Percentiles rank a stretch among this genome's conserved stretches.
phyloP scores from a whole-genome alignment of 2,888 invertebrate genomes.

The Cerceris rybyensis region DNA sequence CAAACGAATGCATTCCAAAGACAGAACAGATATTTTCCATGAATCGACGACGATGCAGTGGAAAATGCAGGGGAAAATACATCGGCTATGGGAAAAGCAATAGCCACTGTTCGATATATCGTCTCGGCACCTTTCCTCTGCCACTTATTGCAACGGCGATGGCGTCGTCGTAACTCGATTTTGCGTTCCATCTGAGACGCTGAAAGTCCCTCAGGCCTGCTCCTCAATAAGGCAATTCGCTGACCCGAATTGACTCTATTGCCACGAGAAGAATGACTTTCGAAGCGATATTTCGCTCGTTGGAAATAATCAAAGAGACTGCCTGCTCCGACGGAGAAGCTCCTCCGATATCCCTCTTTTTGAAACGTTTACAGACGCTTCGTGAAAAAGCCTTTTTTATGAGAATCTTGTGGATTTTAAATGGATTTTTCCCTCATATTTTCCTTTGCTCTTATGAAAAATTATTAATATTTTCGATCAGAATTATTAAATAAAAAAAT shows the following conservation, averaged over 20 bases:
- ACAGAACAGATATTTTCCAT: not conserved
- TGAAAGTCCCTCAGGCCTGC: constrained; percentile 74
- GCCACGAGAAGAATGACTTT: constrained; percentile 65
- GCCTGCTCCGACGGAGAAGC: not conserved
- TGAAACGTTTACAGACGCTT: not conserved
- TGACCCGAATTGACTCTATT: constrained; percentile 78
- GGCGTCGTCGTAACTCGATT: constrained; percentile 77
- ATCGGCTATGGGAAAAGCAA: constrained; percentile 30
- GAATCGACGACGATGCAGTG: not conserved
- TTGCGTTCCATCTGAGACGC: constrained; percentile 80
- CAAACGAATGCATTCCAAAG: no score
- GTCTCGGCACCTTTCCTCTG: constrained; percentile 50
- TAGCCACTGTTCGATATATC: constrained; percentile 46
- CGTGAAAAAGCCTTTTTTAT: not conserved
- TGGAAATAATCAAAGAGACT: constrained; percentile 32
- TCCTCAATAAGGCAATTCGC: constrained; percentile 81
- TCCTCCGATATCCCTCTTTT: not conserved
- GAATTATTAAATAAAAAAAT: no score
- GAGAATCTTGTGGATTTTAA: no score
- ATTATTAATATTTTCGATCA: no score
- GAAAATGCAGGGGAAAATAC: constrained; percentile 14
- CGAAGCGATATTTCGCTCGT: constrained; percentile 56
- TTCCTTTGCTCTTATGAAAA: no score
- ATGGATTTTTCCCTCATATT: no score
- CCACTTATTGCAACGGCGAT: constrained; percentile 69